These are phyloP conservation scores for Intellagama lesueurii DNA, from an alignment of 2,797 vertebrate species.

Conservation along the genomic window DNA sequence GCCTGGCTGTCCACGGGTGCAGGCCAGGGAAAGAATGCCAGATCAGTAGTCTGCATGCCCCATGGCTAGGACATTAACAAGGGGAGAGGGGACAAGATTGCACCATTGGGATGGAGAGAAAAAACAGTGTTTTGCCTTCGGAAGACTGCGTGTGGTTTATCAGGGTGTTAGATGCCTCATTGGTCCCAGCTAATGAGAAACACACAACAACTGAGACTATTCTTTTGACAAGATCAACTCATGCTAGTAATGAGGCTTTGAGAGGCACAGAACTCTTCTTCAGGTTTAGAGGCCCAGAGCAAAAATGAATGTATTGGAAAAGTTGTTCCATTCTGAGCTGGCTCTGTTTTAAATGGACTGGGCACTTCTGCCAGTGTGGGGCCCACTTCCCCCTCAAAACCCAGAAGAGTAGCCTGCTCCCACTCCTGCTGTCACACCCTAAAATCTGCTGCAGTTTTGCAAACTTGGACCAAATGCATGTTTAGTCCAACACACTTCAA, in stretches of 20 bases:
- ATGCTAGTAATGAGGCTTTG: background rate
- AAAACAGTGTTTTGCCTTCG: background rate
- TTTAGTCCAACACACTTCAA: background rate
- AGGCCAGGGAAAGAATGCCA: background rate
- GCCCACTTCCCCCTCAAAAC: too few relatives aligned
- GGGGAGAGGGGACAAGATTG: background rate
- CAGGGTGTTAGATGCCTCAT: conserved; percentile 1
- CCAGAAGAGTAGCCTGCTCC: too few relatives aligned
- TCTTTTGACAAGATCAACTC: background rate
- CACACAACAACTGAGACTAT: background rate
- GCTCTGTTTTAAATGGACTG: background rate
- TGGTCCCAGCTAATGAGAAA: background rate
- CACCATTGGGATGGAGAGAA: too few relatives aligned
- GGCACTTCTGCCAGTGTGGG: too few relatives aligned
- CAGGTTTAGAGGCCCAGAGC: background rate
- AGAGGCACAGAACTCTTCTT: background rate
- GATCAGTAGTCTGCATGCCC: conserved; percentile 22
- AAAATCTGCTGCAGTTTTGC: too few relatives aligned
- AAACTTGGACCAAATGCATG: background rate
- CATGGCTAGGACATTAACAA: conserved; percentile 13
- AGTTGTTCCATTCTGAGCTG: background rate
- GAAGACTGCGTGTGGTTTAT: conserved; percentile 12
- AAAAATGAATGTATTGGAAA: background rate
- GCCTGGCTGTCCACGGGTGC: conserved; percentile 22
- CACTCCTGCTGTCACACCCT: too few relatives aligned